Evolutionary conservation across 92 coral and sea anemone species (phyloP), one percentile per base, ranked within the genome.

Genomic region (Blastomussa wellsi): DNA sequence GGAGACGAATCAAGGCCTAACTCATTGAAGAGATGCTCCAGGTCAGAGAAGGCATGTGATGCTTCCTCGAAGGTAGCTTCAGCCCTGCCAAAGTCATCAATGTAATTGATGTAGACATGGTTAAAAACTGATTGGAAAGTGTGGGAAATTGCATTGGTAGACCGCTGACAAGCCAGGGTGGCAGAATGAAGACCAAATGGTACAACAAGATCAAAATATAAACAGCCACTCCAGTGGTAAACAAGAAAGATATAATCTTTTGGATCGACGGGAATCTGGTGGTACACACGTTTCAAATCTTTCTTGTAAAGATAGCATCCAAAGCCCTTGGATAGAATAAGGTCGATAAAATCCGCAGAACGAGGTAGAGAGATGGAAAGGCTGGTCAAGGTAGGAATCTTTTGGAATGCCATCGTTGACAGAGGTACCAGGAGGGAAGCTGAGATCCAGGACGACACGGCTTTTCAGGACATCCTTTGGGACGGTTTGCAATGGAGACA

Each of bases 391-490:
- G 69, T 68, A 91, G 20, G 76, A 62, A 51, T 91, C 94, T 64
- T 80, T 91, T 0, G 86, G 74, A 31, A 91, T 91, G 29, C 91
- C 94, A 47, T 91, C 79, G 70, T 90, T 83, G 31, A 90, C 86
- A 11, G 84, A 85, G 62, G 55, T 19, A 31, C 83, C 74, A 20
- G 48, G 79, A 47, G 78, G 93, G 22, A 77, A 88, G 52, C 89
- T 91, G 14, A 88, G 81, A 19, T 88, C 87, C 79, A 84, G 84
- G 36, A 84, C 89, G 35, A 91, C 78, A 48, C 94, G 78, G 37
- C 83, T 66, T 24, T 91, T 84, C 48, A 82, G 68, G 48, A 57
- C 90, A 33, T 90, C 83, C 76, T 85, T 80, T 1, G 90, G 89
- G 28, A 88, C 92, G 48, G 92, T 84, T 47, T 84, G 53, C 26